Percentiles rank a stretch among this genome's conserved stretches.
Evolutionary conservation across 2,888 invertebrate genomes (phyloP).

Genomic region (Acrobasis repandana): DNA sequence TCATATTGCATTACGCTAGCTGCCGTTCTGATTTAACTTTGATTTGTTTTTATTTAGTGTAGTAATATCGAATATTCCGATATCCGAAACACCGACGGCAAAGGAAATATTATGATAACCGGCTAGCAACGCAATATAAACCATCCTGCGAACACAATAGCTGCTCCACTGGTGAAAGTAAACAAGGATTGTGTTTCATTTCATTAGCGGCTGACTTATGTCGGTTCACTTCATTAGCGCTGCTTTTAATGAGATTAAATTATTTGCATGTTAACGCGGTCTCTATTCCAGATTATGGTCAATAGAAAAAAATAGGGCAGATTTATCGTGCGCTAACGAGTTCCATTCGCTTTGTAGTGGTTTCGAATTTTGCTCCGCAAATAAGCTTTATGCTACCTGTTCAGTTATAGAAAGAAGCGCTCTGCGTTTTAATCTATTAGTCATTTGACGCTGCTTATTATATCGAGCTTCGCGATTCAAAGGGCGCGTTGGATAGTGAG

Average conservation of each 20-base stretch:
- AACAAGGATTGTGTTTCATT: slow-evolving; percentile 54
- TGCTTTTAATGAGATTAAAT: slow-evolving; percentile 55
- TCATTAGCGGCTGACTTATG: slow-evolving; percentile 54
- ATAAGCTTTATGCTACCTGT: neutral
- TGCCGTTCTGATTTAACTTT: slow-evolving; percentile 34
- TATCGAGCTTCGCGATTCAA: slow-evolving; percentile 14
- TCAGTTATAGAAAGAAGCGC: neutral
- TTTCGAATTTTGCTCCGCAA: neutral
- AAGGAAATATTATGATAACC: slow-evolving; percentile 52
- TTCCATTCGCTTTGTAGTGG: slow-evolving; percentile 11
- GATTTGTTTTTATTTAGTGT: slow-evolving; percentile 46
- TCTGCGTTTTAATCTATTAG: neutral
- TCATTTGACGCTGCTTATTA: neutral
- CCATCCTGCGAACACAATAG: slow-evolving; percentile 41
- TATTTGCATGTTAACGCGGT: slow-evolving; percentile 33
- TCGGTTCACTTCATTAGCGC: slow-evolving; percentile 48
- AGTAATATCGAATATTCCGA: slow-evolving; percentile 44
- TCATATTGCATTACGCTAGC: neutral
- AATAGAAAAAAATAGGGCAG: slow-evolving; percentile 14
- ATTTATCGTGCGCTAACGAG: slow-evolving; percentile 24
- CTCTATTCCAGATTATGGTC: slow-evolving; percentile 25
- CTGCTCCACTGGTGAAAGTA: slow-evolving; percentile 44
- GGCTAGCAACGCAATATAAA: slow-evolving; percentile 39
- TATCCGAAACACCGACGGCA: slow-evolving; percentile 41
- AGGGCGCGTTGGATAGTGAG: slow-evolving; percentile 8